These are phyloP conservation scores for Drosophila macrospina DNA, from an alignment of 2,888 invertebrate species.

Conservation along the genomic window DNA sequence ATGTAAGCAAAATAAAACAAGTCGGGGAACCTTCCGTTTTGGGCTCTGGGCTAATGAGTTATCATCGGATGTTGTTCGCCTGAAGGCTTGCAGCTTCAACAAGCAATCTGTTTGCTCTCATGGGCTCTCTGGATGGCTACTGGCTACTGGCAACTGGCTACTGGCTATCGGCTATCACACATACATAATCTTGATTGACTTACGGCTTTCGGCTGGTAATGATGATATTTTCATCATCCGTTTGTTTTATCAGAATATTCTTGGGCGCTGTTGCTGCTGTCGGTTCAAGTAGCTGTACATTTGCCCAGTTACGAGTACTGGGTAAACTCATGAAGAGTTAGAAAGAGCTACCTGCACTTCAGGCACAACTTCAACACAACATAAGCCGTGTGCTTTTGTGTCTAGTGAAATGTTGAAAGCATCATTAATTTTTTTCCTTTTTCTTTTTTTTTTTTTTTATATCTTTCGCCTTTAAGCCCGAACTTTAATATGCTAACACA, in stretches of 20 bases:
- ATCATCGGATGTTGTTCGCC: slow-evolving; percentile 52
- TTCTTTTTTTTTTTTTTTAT: slow-evolving; percentile 46
- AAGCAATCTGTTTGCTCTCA: slow-evolving; percentile 25
- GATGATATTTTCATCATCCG: slow-evolving; percentile 77
- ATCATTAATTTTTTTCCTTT: slow-evolving; percentile 64
- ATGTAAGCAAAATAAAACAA: not conserved
- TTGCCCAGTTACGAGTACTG: slow-evolving; percentile 33
- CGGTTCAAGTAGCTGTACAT: slow-evolving; percentile 68
- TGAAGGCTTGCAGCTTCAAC: slow-evolving; percentile 42
- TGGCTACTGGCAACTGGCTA: slow-evolving; percentile 30
- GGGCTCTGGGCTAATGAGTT: slow-evolving; percentile 53
- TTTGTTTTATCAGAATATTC: slow-evolving; percentile 65
- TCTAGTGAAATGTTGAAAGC: slow-evolving; percentile 79
- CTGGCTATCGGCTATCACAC: slow-evolving; percentile 30
- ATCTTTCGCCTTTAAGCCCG: slow-evolving; percentile 58
- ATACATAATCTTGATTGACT: slow-evolving; percentile 70
- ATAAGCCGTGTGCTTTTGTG: slow-evolving; percentile 55
- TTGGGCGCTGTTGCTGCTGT: slow-evolving; percentile 30
- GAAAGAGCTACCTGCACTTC: slow-evolving; percentile 64
- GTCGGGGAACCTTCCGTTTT: slow-evolving; percentile 22
- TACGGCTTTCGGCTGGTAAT: slow-evolving; percentile 56
- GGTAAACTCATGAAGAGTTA: slow-evolving; percentile 25
- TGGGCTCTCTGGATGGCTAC: slow-evolving; percentile 15
- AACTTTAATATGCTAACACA: slow-evolving; percentile 56
- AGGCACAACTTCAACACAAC: slow-evolving; percentile 48